Conservation (phyloP, 2,797 vertebrate species). For the Phalanger gymnotis region DNA sequence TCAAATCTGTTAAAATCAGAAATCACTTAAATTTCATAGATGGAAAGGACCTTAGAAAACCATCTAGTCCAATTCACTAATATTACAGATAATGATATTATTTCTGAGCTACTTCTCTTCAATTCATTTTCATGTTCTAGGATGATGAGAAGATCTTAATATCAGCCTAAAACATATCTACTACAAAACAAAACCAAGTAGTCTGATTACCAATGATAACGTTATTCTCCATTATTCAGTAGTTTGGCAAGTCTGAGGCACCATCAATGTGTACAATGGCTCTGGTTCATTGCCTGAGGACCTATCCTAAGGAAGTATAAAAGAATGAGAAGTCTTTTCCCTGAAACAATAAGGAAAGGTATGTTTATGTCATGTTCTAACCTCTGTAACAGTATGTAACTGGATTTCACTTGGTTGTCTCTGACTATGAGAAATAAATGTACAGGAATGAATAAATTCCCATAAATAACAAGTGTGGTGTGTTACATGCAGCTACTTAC, state of each 20-base stretch:
- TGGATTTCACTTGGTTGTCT: neutral
- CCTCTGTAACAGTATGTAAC: neutral
- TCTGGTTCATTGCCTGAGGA: too few species aligned
- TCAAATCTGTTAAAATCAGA: neutral
- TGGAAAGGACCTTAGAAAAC: neutral
- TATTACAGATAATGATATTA: too few species aligned
- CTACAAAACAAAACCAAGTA: neutral
- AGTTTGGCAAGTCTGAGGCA: neutral
- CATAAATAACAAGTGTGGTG: neutral
- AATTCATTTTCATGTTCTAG: neutral
- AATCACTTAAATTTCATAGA: neutral
- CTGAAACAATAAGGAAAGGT: neutral
- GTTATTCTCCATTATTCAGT: neutral
- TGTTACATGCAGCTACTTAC: neutral
- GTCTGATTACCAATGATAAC: neutral
- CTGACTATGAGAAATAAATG: conserved; percentile 25
- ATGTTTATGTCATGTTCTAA: neutral
- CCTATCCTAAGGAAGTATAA: neutral
- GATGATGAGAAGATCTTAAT: neutral
- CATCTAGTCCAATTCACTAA: neutral
- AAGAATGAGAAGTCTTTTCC: neutral
- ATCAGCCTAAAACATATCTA: neutral
- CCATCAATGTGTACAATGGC: too few species aligned
- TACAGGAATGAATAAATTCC: neutral
- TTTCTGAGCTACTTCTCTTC: neutral